phyloP scores from a whole-genome alignment of 2,888 invertebrate species.

The Apodemia hepburni region DNA sequence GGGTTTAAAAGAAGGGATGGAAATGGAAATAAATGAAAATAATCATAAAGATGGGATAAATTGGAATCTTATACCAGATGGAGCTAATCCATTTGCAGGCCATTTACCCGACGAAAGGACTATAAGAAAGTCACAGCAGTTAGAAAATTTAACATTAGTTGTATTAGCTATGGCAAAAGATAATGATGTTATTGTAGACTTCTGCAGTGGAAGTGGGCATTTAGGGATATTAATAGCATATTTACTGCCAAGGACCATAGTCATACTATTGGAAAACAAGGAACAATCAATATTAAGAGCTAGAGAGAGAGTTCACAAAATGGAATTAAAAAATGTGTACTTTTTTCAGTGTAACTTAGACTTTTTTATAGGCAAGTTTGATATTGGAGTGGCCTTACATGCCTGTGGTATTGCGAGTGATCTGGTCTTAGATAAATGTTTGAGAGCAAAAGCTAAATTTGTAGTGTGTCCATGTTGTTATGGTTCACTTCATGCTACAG shows the following conservation, averaged over 20 bases:
- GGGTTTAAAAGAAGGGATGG: slow-evolving; percentile 59
- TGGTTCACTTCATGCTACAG: slow-evolving; percentile 91
- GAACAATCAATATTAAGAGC: slow-evolving; percentile 91
- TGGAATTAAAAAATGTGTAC: slow-evolving; percentile 86
- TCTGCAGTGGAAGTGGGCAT: slow-evolving; percentile 97
- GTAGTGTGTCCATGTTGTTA: slow-evolving; percentile 97
- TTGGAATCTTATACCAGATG: slow-evolving; percentile 86
- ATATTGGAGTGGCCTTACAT: slow-evolving; percentile 94
- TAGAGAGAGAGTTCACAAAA: slow-evolving; percentile 82
- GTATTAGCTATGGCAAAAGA: slow-evolving; percentile 84
- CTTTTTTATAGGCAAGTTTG: slow-evolving; percentile 90
- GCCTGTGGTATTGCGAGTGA: slow-evolving; percentile 98
- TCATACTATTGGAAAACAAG: slow-evolving; percentile 95
- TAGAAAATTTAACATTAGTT: slow-evolving; percentile 90
- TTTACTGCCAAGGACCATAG: slow-evolving; percentile 86
- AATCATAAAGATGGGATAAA: slow-evolving; percentile 60
- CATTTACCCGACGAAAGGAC: slow-evolving; percentile 88
- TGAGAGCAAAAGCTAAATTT: slow-evolving; percentile 88
- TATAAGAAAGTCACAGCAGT: slow-evolving; percentile 90
- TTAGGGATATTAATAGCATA: slow-evolving; percentile 92
- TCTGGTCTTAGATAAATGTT: slow-evolving; percentile 92
- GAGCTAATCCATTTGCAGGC: slow-evolving; percentile 88
- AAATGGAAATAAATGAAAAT: slow-evolving; percentile 54
- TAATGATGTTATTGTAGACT: slow-evolving; percentile 91
- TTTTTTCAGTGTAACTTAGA: slow-evolving; percentile 95